Evolutionary conservation across 1,140 invertebrate species (phyloP), one percentile per base, ranked within the genome.

Genomic region (Sitobion miscanthi): DNA sequence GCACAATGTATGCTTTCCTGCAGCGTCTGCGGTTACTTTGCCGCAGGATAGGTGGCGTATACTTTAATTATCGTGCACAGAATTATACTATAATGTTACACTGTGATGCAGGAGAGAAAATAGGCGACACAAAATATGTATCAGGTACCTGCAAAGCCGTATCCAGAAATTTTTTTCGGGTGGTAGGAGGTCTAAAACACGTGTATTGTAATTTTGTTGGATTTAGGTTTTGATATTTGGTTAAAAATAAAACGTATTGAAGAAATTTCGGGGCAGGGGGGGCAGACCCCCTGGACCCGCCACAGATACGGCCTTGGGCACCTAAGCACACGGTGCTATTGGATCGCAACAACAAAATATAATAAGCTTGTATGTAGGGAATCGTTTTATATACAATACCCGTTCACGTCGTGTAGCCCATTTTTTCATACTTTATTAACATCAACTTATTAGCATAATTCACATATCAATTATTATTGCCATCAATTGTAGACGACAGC

Each of bases 361-460:
- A 45, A 85, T 85, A 38, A 7, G 35, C 45, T 45, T 85, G 20
- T 54, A 25, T 83, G 23, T 85, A 86, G 25, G 42, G 25, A 57
- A 20, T 57, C 6, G 52, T 87, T 87, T 87, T 23, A 23, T 11
- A 89, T 7, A 30, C 30, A 30, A 86, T 86, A 86, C 52, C 87
- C 88, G 38, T 42, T 89, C 49, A 89, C 49, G 49, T 38, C 52
- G 21, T 89, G 88, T 57, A 38, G n/a, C 88, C 89, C 54, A n/a
- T 90, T 90, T 90, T 54, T 62, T 62, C 25, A 62, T 90, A 90
- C 54, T 90, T 90, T 90, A 90, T 90, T 90, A 90, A 90, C 89
- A 90, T 90, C 89, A 90, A 90, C 54, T 90, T 90, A 90, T 77
- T n/a, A 77, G 62, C 62, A 25, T 90, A 62, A 90, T 90, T 69